Conservation (phyloP, 2,113 vertebrate genomes). For the Solea senegalensis region DNA sequence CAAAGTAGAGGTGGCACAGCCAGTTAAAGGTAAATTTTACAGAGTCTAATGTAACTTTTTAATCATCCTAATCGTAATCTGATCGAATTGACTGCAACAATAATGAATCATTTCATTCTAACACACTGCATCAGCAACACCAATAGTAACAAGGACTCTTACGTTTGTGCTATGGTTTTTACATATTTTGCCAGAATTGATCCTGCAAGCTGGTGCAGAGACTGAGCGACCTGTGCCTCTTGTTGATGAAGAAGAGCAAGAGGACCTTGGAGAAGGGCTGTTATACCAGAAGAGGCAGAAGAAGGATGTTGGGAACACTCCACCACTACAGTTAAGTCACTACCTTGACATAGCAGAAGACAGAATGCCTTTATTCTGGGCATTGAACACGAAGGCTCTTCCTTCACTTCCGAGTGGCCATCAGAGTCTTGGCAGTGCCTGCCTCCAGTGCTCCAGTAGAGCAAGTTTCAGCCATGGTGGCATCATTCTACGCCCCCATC, state of each 20-base stretch:
- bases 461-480: slow-evolving; percentile 5
- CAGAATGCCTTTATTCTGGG: no score
- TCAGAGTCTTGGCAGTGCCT: no score
- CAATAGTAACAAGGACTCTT: background rate
- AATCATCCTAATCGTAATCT: no score
- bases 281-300: background rate
- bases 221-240: background rate
- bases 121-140: background rate
- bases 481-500: slow-evolving; percentile 5
- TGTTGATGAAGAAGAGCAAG: background rate
- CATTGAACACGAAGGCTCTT: background rate
- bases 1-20: no score
- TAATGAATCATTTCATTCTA: no score
- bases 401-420: background rate
- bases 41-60: no score
- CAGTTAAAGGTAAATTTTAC: no score
- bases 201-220: background rate
- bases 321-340: no score
- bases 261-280: background rate
- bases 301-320: no score
- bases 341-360: no score
- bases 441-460: slow-evolving; percentile 1
- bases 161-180: background rate
- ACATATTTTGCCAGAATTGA: background rate
- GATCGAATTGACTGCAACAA: no score